Evolutionary conservation across 2,888 invertebrate genomes (phyloP).

Genomic region (Dioctria rufipes): DNA sequence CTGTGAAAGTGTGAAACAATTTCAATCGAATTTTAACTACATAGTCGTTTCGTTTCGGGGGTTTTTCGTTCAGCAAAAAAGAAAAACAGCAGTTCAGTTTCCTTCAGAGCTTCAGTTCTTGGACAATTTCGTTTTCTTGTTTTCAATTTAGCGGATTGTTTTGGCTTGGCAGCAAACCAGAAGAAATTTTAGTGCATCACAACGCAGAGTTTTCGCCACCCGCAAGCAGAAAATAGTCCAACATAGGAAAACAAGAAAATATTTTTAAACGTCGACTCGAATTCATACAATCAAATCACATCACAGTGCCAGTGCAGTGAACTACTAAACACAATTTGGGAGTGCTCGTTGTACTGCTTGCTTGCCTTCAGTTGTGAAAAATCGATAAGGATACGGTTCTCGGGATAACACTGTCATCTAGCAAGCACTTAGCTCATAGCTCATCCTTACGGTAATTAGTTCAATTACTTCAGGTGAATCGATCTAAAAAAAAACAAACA

Average conservation of each 20-base stretch:
- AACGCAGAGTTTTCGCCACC: neutral
- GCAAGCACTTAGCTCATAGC: no score
- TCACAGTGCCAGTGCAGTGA: neutral
- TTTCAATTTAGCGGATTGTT: conserved; percentile 57
- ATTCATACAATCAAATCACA: neutral
- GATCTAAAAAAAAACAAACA: no score
- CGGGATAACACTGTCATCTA: conserved; percentile 27
- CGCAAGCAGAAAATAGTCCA: conserved; percentile 55
- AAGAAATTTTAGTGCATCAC: neutral
- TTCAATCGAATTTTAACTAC: neutral
- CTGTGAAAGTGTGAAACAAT: conserved; percentile 17
- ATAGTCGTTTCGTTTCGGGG: neutral
- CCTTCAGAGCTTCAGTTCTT: neutral
- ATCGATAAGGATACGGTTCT: conserved; percentile 39
- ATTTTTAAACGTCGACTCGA: neutral
- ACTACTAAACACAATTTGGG: neutral
- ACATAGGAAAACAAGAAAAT: conserved; percentile 57
- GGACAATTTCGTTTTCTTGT: conserved; percentile 51
- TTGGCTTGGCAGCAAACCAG: conserved; percentile 55
- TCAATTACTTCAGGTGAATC: no score
- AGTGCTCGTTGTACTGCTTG: neutral
- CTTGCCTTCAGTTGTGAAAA: conserved; percentile 31
- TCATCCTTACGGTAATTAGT: no score
- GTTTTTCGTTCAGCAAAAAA: neutral
- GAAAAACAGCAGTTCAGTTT: neutral